phyloP scores from a whole-genome alignment of 2,113 vertebrate genomes.

The Proteles cristata region DNA sequence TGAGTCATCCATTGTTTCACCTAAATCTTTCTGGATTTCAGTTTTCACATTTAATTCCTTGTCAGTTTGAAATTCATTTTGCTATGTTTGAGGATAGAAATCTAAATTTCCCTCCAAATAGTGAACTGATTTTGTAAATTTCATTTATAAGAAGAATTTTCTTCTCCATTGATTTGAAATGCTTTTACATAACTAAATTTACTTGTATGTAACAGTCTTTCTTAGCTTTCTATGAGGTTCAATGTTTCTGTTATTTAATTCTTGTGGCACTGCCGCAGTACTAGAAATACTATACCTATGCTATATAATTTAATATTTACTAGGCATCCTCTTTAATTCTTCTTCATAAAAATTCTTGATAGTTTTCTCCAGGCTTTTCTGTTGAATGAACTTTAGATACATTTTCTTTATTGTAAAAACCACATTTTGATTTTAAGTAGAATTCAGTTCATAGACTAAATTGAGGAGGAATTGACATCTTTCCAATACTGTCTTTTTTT shows the following conservation, averaged over 20 bases:
- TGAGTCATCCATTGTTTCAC: neutral
- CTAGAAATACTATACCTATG: neutral
- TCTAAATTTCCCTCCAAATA: neutral
- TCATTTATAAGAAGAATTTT: neutral
- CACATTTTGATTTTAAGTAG: neutral
- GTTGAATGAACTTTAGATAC: slow-evolving; percentile 4
- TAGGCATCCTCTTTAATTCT: neutral
- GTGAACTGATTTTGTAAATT: slow-evolving; percentile 6
- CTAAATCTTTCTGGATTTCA: neutral
- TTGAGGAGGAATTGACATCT: neutral
- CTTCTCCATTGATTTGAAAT: neutral
- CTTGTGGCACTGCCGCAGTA: neutral
- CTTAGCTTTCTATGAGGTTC: neutral
- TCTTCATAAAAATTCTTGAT: slow-evolving; percentile 10
- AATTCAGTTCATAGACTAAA: neutral
- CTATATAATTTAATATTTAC: slow-evolving; percentile 12
- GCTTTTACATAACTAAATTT: neutral
- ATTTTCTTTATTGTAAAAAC: slow-evolving; percentile 18
- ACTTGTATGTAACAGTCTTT: neutral
- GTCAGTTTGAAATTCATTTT: slow-evolving; percentile 26
- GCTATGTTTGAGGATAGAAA: neutral
- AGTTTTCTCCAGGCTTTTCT: neutral
- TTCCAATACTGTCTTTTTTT: neutral
- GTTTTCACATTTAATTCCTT: neutral
- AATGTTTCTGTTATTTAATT: slow-evolving; percentile 45